Evolutionary conservation across 2,797 vertebrate species (phyloP).

Genomic region (Hypotaenidia philippensis): DNA sequence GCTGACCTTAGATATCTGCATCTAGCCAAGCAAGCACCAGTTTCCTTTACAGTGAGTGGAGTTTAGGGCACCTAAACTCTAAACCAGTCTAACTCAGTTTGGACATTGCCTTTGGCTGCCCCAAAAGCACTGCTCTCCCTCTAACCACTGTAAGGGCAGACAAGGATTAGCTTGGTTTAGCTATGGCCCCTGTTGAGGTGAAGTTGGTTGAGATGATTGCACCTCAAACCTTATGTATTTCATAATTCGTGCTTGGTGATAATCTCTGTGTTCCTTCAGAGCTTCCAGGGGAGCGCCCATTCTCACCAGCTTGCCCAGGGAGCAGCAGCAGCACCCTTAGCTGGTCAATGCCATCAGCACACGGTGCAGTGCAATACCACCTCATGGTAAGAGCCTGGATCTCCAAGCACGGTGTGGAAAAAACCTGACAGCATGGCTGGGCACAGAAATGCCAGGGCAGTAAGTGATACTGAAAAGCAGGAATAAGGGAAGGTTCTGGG

Average conservation of each 20-base stretch:
- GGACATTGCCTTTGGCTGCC: background rate
- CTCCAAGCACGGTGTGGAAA: background rate
- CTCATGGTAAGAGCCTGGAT: background rate
- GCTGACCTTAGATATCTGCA: background rate
- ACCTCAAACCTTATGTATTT: background rate
- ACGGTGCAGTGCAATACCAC: background rate
- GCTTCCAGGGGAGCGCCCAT: background rate
- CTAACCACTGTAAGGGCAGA: background rate
- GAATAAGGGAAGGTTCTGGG: background rate
- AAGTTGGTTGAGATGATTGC: background rate
- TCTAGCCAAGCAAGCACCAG: background rate
- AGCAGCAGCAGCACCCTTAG: background rate
- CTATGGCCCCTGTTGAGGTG: background rate
- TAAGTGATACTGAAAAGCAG: background rate
- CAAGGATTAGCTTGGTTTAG: background rate
- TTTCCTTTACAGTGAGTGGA: background rate
- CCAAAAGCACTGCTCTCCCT: background rate
- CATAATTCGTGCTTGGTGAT: background rate
- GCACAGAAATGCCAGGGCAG: background rate
- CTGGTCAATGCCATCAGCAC: background rate
- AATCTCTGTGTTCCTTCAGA: background rate
- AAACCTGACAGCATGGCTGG: fast-evolving
- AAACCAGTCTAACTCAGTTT: background rate
- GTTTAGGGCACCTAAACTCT: background rate
- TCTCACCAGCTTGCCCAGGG: fast-evolving